phyloP scores from a whole-genome alignment of 2,888 invertebrate genomes.

The Dasypogon diadema region DNA sequence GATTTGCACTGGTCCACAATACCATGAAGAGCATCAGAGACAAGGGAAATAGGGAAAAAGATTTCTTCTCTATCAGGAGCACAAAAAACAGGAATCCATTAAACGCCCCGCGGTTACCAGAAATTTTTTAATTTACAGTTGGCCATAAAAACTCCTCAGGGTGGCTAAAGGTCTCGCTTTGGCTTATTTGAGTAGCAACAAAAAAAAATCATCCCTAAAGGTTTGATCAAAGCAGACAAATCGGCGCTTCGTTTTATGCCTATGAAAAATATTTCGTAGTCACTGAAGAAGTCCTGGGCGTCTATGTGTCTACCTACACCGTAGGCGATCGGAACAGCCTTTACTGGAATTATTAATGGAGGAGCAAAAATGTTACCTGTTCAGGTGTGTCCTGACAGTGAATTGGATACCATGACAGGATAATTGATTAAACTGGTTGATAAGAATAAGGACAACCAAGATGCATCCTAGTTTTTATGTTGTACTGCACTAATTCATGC shows the following conservation, averaged over 20 bases:
- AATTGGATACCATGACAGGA: conserved; percentile 20
- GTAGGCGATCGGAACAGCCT: background rate
- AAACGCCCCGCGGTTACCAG: conserved; percentile 49
- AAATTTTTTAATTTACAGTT: conserved; percentile 52
- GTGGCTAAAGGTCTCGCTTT: conserved; percentile 9
- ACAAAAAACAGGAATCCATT: conserved; percentile 38
- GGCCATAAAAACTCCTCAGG: conserved; percentile 42
- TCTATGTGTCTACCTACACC: conserved; percentile 51
- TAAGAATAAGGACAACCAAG: conserved; percentile 12
- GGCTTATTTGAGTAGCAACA: conserved; percentile 16
- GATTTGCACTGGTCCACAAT: background rate
- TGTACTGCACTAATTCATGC: background rate
- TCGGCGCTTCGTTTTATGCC: conserved; percentile 46
- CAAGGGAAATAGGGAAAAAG: background rate
- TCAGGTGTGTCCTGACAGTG: conserved; percentile 52
- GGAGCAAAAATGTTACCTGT: conserved; percentile 14
- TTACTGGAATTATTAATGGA: conserved; percentile 50
- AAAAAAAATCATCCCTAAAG: conserved; percentile 7
- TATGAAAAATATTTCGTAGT: background rate
- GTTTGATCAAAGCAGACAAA: conserved; percentile 54
- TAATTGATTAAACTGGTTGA: conserved; percentile 37
- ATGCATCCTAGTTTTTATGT: conserved; percentile 1
- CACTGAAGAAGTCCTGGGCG: conserved; percentile 50
- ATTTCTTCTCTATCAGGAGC: conserved; percentile 13
- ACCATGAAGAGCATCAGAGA: background rate